Base-by-base conservation (phyloP, 2,797 vertebrate species). In the Rousettus madagascariensis region DNA sequence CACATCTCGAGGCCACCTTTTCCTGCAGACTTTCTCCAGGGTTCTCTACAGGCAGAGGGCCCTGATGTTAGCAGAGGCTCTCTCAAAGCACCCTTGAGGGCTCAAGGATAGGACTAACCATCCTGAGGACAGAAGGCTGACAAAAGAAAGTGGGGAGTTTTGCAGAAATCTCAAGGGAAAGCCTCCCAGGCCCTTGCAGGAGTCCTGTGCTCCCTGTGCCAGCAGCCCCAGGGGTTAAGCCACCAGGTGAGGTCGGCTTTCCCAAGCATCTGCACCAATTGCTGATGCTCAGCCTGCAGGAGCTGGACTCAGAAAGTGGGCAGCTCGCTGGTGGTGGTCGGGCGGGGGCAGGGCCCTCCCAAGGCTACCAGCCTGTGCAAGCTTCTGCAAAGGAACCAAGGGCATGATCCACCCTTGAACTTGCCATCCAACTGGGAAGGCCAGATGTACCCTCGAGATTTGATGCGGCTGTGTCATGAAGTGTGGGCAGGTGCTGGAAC, bases 391-490 rank as follows among this genome's bases (percentile, higher is more conserved):
- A 9, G 65, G 61, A 24, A 49, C 89, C 78, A 51, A 97, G 83
- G 94, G 83, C 89, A 72, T 0, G 53, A 59, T 77, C 61, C 28
- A n/a, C 55, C 49, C 93, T 79, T 90, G 66, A 80, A 88, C 78
- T 33, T 93, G 74, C 51, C 79, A 22, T 38, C 86, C 92, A 46
- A 2, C 92, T 46, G 72, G 86, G 83, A 55, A 87, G 74, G 78
- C 96, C 96, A 83, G 92, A 74, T 79, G 94, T 82, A 17, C 68
- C 78, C 78, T 77, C 49, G 90, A 92, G 90, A 72, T 30, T 13
- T 51, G 43, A 63, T 22, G 89, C 61, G 78, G 4, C 3, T 8
- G 8, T 55, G 22, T 82, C 57, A 26, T 12, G 1, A 46, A 41
- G 66, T 16, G 20, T 19, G 22, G 30, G 55, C 66, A 17, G 55